Conservation (phyloP, 37 sponge, comb jelly and placozoan genomes). For the Geodia barretti region DNA sequence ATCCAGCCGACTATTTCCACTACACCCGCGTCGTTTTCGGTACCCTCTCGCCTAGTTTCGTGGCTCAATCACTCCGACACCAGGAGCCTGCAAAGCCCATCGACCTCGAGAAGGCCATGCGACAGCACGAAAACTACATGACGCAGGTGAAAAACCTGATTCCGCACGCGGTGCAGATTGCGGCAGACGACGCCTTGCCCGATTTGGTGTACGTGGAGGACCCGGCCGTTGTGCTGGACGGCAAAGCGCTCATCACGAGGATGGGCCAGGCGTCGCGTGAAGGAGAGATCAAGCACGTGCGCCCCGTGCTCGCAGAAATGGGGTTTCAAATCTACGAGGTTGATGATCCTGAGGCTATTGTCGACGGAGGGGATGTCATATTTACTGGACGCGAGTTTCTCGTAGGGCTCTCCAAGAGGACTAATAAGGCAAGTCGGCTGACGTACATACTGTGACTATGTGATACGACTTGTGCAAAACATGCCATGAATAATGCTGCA, state of each 20-base stretch:
- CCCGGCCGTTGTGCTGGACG: slow-evolving; percentile 51
- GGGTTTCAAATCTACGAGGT: slow-evolving; percentile 46
- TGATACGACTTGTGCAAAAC: not conserved
- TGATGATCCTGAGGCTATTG: slow-evolving; percentile 30
- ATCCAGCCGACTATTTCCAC: slow-evolving; percentile 41
- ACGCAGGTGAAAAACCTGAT: slow-evolving; percentile 38
- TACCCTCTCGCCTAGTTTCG: slow-evolving; percentile 30
- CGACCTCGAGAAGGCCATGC: slow-evolving; percentile 54
- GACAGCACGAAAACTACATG: slow-evolving; percentile 59
- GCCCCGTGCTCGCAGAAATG: slow-evolving; percentile 38
- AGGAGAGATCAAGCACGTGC: slow-evolving; percentile 41
- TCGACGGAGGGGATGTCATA: slow-evolving; percentile 86
- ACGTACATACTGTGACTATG: not conserved
- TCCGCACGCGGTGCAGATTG: slow-evolving; percentile 32
- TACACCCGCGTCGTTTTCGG: slow-evolving; percentile 51
- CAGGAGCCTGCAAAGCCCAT: slow-evolving; percentile 64
- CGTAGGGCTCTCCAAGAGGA: slow-evolving; percentile 62
- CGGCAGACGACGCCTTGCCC: slow-evolving; percentile 58
- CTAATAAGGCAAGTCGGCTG: slow-evolving; percentile 55
- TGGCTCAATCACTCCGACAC: slow-evolving; percentile 31
- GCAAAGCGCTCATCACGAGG: slow-evolving; percentile 44
- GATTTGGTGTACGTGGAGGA: slow-evolving; percentile 81
- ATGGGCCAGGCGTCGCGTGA: slow-evolving; percentile 34
- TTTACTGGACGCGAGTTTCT: slow-evolving; percentile 85
- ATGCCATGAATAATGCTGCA: not conserved